These are phyloP conservation scores for Tipula helvola DNA, from an alignment of 2,888 invertebrate species.

Conservation along the genomic window DNA sequence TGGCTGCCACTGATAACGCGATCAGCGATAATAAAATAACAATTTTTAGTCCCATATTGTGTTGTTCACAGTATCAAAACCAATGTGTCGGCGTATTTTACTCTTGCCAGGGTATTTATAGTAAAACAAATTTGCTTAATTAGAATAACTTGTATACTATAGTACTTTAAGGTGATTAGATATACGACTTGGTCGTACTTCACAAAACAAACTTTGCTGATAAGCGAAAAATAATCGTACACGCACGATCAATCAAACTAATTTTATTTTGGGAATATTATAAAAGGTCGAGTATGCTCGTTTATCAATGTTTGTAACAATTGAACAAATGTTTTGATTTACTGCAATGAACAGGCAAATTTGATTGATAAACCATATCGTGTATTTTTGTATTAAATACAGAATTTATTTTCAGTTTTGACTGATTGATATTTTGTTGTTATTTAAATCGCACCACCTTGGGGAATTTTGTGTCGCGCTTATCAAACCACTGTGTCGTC, in stretches of 20 bases:
- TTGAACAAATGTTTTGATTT: not conserved
- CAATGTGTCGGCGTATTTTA: not conserved
- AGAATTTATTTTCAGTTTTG: not conserved
- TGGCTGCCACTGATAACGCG: not conserved
- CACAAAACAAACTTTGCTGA: not conserved
- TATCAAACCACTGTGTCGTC: not conserved
- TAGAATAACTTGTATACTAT: not conserved
- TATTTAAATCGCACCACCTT: not conserved
- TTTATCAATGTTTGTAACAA: not conserved
- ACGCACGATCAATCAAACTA: not conserved
- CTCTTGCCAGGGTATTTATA: not conserved
- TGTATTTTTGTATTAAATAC: not conserved
- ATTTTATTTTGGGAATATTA: not conserved
- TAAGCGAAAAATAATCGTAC: not conserved
- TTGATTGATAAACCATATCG: not conserved
- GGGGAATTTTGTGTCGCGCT: not conserved
- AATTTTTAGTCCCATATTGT: not conserved
- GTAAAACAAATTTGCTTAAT: not conserved
- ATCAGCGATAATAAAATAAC: not conserved
- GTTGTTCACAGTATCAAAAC: not conserved
- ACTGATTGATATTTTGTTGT: not conserved
- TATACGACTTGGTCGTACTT: not conserved
- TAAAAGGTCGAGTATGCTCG: not conserved
- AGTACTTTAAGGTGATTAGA: not conserved
- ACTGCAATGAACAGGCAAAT: not conserved